phyloP scores from a whole-genome alignment of 2,113 vertebrate genomes.

The Machaerirhynchus nigripectus region DNA sequence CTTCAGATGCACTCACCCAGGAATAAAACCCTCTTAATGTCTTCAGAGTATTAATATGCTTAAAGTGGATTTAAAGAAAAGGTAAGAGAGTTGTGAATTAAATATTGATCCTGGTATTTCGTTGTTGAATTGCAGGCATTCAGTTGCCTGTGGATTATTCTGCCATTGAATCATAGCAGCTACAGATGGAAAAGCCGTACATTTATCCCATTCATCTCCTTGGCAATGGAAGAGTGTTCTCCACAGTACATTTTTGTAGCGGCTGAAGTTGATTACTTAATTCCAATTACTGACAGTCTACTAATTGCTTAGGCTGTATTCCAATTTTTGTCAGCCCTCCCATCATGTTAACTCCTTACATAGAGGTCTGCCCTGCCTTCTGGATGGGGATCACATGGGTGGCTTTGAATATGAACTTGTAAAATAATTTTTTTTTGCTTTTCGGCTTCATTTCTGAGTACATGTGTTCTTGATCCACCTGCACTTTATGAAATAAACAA shows the following conservation, averaged over 20 bases:
- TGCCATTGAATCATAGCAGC: not conserved
- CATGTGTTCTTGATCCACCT: not conserved
- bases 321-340: conserved; percentile 45
- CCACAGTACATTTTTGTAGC: not conserved
- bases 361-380: conserved; percentile 25
- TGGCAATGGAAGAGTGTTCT: conserved; percentile 40
- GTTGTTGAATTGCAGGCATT: conserved; percentile 16
- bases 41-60: conserved; percentile 31
- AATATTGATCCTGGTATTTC: conserved; percentile 51
- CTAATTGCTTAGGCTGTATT: conserved; percentile 57
- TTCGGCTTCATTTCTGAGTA: not conserved
- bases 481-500: not conserved
- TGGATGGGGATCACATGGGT: not conserved
- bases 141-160: conserved; percentile 27
- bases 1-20: not conserved
- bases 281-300: conserved; percentile 57
- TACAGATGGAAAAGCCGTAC: not conserved
- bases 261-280: conserved; percentile 54
- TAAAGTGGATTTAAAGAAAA: conserved; percentile 29
- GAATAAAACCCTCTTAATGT: conserved; percentile 8
- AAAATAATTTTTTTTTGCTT: not conserved
- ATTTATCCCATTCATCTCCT: conserved; percentile 41
- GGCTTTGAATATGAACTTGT: not conserved
- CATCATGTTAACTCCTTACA: conserved; percentile 11
- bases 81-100: conserved; percentile 42